A percentile compares a stretch with the other conserved stretches of the same genome.
phyloP scores from a whole-genome alignment of 2,888 invertebrate species.

The Incurvaria masculella region DNA sequence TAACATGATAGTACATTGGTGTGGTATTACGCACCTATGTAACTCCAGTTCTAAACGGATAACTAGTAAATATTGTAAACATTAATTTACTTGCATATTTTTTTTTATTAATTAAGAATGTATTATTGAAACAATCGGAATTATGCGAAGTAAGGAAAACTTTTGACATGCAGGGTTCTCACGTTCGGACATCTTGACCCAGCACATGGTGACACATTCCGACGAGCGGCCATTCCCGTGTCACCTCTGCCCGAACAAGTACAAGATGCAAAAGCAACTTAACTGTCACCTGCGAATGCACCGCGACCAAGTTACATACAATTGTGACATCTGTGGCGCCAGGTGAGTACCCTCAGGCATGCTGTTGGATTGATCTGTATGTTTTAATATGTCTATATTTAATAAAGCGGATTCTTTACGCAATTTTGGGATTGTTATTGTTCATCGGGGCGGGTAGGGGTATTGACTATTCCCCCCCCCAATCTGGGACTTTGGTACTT shows the following conservation, averaged over 20 bases:
- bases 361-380: slow-evolving; percentile 8
- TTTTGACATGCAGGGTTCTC: slow-evolving; percentile 29
- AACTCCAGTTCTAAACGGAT: neutral
- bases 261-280: slow-evolving; percentile 36
- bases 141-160: too few species aligned
- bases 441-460: too few species aligned
- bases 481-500: too few species aligned
- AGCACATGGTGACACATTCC: slow-evolving; percentile 32
- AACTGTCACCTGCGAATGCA: slow-evolving; percentile 32
- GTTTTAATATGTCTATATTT: slow-evolving; percentile 10
- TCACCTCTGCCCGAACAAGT: slow-evolving; percentile 33
- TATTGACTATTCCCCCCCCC: too few species aligned
- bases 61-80: neutral
- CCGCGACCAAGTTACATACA: slow-evolving; percentile 29
- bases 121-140: too few species aligned
- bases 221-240: slow-evolving; percentile 35
- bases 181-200: slow-evolving; percentile 27
- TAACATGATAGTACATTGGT: too few species aligned
- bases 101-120: neutral
- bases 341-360: slow-evolving; percentile 24
- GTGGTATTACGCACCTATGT: too few species aligned
- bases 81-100: neutral
- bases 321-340: slow-evolving; percentile 37
- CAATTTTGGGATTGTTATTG: too few species aligned
- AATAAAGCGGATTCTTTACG: too few species aligned